Evolutionary conservation across 2,113 vertebrate species (phyloP), one percentile per base, ranked within the genome.

Genomic region (Lepus timidus): DNA sequence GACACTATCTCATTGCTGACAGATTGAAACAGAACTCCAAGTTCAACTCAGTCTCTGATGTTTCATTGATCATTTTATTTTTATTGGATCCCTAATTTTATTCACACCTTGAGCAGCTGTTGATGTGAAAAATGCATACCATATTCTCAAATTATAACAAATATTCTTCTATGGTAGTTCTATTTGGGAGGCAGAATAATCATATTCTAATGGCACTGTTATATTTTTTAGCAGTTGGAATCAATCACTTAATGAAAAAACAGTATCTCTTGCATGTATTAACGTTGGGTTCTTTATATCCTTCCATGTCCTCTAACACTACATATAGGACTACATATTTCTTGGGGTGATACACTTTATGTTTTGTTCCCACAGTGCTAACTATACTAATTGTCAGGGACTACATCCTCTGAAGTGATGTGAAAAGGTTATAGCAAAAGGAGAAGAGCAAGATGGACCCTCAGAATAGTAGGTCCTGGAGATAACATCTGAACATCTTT

Each of bases 211-310:
- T 5, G 8, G 55, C 22, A 36, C 13, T 68, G 68, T 23, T 9
- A 82, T 75, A 17, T 25, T 75, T 74, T 87, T 10, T n/a, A n/a
- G 13, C 44, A 58, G 25, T 55, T 31, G 58, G 58, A 82, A 91
- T 91, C 31, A 95, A 74, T 58, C 22, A 91, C 78, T 27, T 62
- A 61, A 52, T 70, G 25, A 55, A 39, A 91, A n/a, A 55, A 31
- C n/a, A 1, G 3, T 29, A 33, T 52, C 27, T 70, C 13, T 23
- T 70, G 6, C 16, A 61, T 88, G 49, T 0, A n/a, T 4, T 76
- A 92, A 33, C 25, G 51, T 23, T 62, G 64, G 13, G 11, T 22
- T 68, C 8, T 74, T 65, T 33, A 39, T 31, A 64, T 73, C 4
- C 6, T 3, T 91, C 61, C n/a, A 65, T 52, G 39, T 68, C 29